Conservation (phyloP, 2,888 invertebrate species). For the Taphrorychus bicolor region DNA sequence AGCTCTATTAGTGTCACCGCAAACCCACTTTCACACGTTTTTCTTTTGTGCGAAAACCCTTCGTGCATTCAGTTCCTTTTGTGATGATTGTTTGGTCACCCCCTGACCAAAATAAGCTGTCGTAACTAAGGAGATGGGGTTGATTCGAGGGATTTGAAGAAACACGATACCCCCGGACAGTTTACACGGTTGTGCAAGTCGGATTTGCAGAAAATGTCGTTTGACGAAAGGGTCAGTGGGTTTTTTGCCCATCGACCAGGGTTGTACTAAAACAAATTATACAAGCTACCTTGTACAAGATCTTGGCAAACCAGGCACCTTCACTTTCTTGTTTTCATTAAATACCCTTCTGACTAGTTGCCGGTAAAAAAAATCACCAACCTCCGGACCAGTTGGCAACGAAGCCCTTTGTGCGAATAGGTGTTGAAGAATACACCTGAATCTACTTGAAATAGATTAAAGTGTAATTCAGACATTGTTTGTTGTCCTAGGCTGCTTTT, state of each 20-base stretch:
- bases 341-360: not conserved
- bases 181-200: slow-evolving; percentile 54
- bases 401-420: slow-evolving; percentile 49
- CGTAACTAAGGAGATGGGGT: slow-evolving; percentile 24
- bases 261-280: too few relatives aligned
- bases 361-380: not conserved
- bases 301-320: too few relatives aligned
- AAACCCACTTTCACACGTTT: slow-evolving; percentile 54
- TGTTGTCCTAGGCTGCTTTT: slow-evolving; percentile 24
- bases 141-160: slow-evolving; percentile 22
- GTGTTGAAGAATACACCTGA: slow-evolving; percentile 59
- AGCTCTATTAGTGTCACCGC: slow-evolving; percentile 51
- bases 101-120: slow-evolving; percentile 29
- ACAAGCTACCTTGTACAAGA: too few relatives aligned
- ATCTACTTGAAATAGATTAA: slow-evolving; percentile 59
- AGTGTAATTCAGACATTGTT: slow-evolving; percentile 47
- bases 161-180: slow-evolving; percentile 50
- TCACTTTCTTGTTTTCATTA: too few relatives aligned
- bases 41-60: slow-evolving; percentile 34
- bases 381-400: slow-evolving; percentile 15
- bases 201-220: slow-evolving; percentile 46
- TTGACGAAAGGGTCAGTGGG: slow-evolving; percentile 22
- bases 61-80: slow-evolving; percentile 25
- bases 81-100: slow-evolving; percentile 14
- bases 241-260: too few relatives aligned